Conservation (phyloP, 2,797 vertebrate species). For the Anableps anableps region DNA sequence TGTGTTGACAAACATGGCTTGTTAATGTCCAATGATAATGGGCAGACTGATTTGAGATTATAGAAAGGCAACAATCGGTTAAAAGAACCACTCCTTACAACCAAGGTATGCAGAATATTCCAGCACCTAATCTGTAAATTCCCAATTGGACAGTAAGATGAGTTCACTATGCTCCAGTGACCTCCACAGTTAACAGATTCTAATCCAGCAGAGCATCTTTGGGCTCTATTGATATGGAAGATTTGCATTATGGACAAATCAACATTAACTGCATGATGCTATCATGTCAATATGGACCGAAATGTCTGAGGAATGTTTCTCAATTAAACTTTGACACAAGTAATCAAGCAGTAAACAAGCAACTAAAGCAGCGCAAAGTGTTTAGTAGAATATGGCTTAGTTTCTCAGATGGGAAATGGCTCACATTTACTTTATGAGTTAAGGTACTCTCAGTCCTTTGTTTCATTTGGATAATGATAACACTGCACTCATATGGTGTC, state of each 20-base stretch:
- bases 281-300: background rate
- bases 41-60: background rate
- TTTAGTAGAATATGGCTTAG: background rate
- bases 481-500: conserved; percentile 1
- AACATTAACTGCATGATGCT: background rate
- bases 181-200: background rate
- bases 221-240: background rate
- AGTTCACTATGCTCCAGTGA: background rate
- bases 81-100: background rate
- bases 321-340: too few relatives aligned
- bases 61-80: background rate
- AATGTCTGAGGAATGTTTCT: background rate
- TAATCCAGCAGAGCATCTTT: background rate
- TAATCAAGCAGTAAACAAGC: too few relatives aligned
- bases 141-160: background rate
- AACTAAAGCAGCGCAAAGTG: too few relatives aligned
- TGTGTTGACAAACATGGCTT: background rate
- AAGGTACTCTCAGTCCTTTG: background rate
- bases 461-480: conserved; percentile 19
- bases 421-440: conserved; percentile 6
- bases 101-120: background rate
- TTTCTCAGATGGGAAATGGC: conserved; percentile 10
- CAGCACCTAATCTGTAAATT: too few relatives aligned
- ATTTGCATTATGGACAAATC: background rate
- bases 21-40: background rate